These are phyloP conservation scores for Ptyas mucosa DNA, from an alignment of 2,113 vertebrate genomes.

Conservation along the genomic window DNA sequence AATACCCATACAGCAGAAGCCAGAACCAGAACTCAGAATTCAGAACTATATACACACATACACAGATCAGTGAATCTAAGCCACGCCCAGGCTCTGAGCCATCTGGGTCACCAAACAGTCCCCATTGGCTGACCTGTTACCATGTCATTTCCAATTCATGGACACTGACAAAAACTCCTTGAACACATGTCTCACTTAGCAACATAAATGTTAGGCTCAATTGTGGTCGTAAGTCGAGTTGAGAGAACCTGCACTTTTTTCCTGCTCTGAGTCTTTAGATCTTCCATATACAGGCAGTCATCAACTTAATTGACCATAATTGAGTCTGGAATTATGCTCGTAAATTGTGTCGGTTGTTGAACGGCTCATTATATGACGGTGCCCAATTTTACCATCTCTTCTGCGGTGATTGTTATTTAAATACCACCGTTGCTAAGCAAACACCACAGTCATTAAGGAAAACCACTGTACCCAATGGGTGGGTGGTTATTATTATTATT, in stretches of 20 bases:
- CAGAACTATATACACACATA: no score
- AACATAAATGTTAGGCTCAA: no score
- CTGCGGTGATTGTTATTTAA: not conserved
- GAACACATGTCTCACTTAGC: no score
- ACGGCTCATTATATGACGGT: not conserved
- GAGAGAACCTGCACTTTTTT: not conserved
- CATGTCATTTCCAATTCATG: no score
- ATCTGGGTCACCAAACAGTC: no score
- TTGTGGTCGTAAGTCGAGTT: no score
- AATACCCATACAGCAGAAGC: no score
- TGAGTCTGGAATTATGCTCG: not conserved
- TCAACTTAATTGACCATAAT: not conserved
- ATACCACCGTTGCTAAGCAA: not conserved
- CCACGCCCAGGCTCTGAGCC: no score
- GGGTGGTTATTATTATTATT: not conserved
- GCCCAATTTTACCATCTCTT: not conserved
- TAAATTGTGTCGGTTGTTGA: not conserved
- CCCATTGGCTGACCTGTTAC: no score
- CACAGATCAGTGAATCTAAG: no score
- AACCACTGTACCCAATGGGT: not conserved
- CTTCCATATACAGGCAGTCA: not conserved
- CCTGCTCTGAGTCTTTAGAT: not conserved
- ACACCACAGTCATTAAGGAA: not conserved
- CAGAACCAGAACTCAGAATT: no score
- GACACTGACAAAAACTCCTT: no score